Base-by-base conservation (phyloP, 2,888 invertebrate genomes). In the Eristalis pertinax region DNA sequence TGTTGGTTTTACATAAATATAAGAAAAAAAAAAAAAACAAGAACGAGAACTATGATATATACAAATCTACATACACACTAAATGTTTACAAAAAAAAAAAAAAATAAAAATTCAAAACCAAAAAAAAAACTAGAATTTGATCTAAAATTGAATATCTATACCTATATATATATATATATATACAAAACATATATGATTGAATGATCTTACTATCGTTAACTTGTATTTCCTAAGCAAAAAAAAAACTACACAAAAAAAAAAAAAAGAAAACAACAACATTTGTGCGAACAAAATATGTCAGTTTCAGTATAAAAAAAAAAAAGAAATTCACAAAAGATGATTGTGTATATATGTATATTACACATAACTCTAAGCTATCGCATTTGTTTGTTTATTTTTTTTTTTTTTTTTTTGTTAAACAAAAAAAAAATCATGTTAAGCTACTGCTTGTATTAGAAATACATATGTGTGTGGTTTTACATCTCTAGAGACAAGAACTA, bases 1-100 rank as follows among this genome's bases (percentile, higher is more conserved):
- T 78, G 83, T 86, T 86, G 73, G 78, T 78, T 86, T 82, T 78
- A 78, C 69, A 70, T 81, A 70, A 29, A 64, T 62, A 69, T 72
- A 73, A 79, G n/a, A 1, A 15, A 7, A 74, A 63, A 65, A 68
- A 80, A 63, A 62, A 65, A 81, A 73, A 77, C 29, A 70, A 76
- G 74, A 74, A 58, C 41, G 64, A 76, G 65, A 88, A 79, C 56
- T 74, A 75, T 77, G 74, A 70, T 75, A 74, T 75, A 81, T 64
- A 81, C 69, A 80, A 80, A 79, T 80, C 72, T 73, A 77, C 60
- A 80, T 74, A 81, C 75, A 81, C 64, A 67, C 50, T 77, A 63
- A 63, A 74, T 63, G 68, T 58, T 75, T 68, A 75, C 43, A 43
- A 43, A n/a, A 43, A 15, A 43, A n/a, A 43, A 80, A 41, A 11